Percentiles rank a stretch among this genome's conserved stretches.
These are phyloP conservation scores for Corythaeola cristata DNA, from an alignment of 2,113 vertebrate genomes.

Conservation along the genomic window DNA sequence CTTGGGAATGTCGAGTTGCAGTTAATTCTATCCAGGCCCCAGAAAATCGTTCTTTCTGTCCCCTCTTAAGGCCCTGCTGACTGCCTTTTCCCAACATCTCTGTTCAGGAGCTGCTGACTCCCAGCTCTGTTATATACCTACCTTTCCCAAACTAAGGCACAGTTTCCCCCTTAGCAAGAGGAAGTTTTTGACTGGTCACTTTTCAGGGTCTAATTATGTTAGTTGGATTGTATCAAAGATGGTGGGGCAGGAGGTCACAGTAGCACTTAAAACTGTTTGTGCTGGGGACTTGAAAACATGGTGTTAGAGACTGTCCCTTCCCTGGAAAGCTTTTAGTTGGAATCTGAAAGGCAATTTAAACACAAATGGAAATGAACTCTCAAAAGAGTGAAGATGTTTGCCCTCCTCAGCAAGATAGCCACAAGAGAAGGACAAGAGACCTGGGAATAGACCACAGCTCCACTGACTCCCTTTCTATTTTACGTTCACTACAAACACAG, in stretches of 20 bases:
- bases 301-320: not conserved
- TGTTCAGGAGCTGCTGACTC: not conserved
- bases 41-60: not conserved
- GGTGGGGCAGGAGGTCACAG: not conserved
- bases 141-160: not conserved
- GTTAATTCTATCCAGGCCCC: not conserved
- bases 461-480: not conserved
- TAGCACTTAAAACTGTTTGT: not conserved
- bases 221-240: not conserved
- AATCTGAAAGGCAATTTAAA: not conserved
- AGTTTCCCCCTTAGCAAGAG: not conserved
- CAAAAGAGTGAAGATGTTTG: not conserved
- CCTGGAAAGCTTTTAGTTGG: not conserved
- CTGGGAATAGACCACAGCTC: not conserved
- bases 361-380: not conserved
- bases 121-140: not conserved
- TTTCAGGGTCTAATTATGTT: not conserved
- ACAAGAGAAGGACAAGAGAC: not conserved
- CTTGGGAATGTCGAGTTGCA: not conserved
- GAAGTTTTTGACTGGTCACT: not conserved
- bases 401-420: not conserved
- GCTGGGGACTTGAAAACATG: not conserved
- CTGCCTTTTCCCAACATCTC: not conserved
- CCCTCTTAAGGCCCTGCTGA: not conserved
- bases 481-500: not conserved